Percentiles rank a stretch among this genome's conserved stretches.
These are phyloP conservation scores for Drosophila truncata DNA, from an alignment of 1,140 invertebrate genomes.

Conservation along the genomic window DNA sequence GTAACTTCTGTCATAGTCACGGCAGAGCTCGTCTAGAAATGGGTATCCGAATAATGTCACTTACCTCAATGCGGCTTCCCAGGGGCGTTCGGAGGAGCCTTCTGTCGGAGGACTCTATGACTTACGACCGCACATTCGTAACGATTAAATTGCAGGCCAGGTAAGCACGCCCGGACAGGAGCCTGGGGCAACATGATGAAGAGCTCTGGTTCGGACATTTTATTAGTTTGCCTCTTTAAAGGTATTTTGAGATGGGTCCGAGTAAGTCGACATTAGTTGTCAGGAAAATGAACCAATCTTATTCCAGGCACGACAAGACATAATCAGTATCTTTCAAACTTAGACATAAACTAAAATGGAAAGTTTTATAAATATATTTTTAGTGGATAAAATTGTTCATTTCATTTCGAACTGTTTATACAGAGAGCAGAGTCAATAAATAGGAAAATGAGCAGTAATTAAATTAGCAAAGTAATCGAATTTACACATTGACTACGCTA, in stretches of 20 bases:
- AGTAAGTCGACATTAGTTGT: conserved; percentile 14
- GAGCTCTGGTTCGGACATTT: conserved; percentile 41
- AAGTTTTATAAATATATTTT: background rate
- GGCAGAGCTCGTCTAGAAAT: conserved; percentile 4
- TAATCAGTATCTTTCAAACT: background rate
- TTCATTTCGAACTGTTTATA: background rate
- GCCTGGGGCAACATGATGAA: conserved; percentile 14
- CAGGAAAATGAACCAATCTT: conserved; percentile 17
- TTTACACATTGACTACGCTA: background rate
- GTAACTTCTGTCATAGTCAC: conserved; percentile 3
- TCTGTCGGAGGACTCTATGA: conserved; percentile 28
- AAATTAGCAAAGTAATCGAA: background rate
- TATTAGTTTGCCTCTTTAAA: conserved; percentile 64
- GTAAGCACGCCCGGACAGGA: conserved; percentile 35
- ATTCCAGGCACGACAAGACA: conserved; percentile 2
- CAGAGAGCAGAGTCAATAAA: background rate
- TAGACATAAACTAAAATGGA: background rate
- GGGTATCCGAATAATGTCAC: conserved; percentile 49
- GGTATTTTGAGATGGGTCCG: conserved; percentile 29
- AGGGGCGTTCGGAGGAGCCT: background rate
- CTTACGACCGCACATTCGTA: conserved; percentile 66
- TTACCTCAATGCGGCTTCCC: conserved; percentile 29
- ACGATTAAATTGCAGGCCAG: conserved; percentile 65
- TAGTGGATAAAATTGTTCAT: background rate
- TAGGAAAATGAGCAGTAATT: conserved; percentile 3